Evolutionary conservation across 2,888 invertebrate genomes (phyloP), one percentile per base, ranked within the genome.

Genomic region (Temnothorax rugatulus): DNA sequence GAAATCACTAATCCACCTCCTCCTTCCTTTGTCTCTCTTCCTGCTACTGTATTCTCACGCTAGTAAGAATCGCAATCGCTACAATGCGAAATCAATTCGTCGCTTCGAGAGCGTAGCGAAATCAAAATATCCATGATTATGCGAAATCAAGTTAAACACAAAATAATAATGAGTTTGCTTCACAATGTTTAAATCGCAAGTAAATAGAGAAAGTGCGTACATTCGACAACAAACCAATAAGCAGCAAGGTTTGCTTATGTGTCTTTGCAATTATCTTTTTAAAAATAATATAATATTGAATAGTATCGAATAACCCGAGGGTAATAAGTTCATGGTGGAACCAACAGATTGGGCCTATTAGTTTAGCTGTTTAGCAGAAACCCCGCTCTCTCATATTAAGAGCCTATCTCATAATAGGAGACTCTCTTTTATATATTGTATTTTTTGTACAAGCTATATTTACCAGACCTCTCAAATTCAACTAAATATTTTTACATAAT

Each of bases 31-130:
- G 29, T 9, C 50, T 47, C 47, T 47, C 25, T 54, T 47, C 18
- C 57, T 57, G 34, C 9, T 47, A 50, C 11, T 68, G 50, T 79
- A 38, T 38, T 63, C 29, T 50, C 74, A 77, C 64, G 84, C 84
- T 66, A 82, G 82, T 87, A 4, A 29, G 29, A 29, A 29, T 29
- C 29, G 88, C 90, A 84, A 88, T 90, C 90, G 91, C 91, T 91
- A 91, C 90, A 87, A 86, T 89, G 88, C 91, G 90, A 90, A 91
- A 90, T 90, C 90, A 91, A 90, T 90, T 91, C 90, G 91, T 89
- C 75, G 85, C 73, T 74, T 64, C 25, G n/a, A 50, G 50, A 57
- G 52, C 34, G 82, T 52, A 84, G 84, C 84, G 52, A 82, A 87
- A 87, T 79, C 47, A 84, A 84, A 61, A 47, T 18, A 47, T 18